Evolutionary conservation across 2,888 invertebrate species (phyloP).

Genomic region (Papilio protenor): DNA sequence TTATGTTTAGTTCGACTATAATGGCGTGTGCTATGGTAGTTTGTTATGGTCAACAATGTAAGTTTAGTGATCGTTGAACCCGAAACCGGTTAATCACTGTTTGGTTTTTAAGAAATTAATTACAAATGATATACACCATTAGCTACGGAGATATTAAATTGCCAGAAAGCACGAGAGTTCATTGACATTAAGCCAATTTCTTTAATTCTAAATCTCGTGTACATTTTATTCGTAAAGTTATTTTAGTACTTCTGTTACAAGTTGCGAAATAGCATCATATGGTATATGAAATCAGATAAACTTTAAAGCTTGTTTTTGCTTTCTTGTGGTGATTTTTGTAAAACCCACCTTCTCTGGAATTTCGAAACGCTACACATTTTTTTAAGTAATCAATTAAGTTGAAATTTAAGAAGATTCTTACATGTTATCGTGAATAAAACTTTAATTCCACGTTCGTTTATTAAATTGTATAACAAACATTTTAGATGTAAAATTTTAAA

Average conservation of each 20-base stretch:
- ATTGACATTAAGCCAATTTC: conserved; percentile 39
- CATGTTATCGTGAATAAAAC: no score
- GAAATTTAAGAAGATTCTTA: no score
- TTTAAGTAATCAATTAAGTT: not conserved
- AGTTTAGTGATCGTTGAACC: conserved; percentile 21
- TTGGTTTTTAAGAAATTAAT: conserved; percentile 39
- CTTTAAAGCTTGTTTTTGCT: conserved; percentile 30
- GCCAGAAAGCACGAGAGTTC: conserved; percentile 39
- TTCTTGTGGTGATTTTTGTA: not conserved
- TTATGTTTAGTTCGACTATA: conserved; percentile 25
- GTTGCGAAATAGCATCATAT: conserved; percentile 40
- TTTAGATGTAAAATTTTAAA: not conserved
- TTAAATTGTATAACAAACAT: not conserved
- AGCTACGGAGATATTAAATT: conserved; percentile 36
- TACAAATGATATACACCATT: conserved; percentile 39
- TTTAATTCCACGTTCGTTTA: not conserved
- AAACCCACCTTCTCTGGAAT: not conserved
- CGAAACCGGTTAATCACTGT: conserved; percentile 39
- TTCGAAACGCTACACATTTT: not conserved
- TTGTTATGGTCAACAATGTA: conserved; percentile 30
- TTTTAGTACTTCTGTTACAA: conserved; percentile 42
- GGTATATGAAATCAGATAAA: conserved; percentile 34
- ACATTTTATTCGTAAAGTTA: conserved; percentile 44
- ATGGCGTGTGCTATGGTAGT: conserved; percentile 26
- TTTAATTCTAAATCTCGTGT: conserved; percentile 40